Conservation (phyloP, 2,113 vertebrate species). For the Nerophis lumbriciformis region DNA sequence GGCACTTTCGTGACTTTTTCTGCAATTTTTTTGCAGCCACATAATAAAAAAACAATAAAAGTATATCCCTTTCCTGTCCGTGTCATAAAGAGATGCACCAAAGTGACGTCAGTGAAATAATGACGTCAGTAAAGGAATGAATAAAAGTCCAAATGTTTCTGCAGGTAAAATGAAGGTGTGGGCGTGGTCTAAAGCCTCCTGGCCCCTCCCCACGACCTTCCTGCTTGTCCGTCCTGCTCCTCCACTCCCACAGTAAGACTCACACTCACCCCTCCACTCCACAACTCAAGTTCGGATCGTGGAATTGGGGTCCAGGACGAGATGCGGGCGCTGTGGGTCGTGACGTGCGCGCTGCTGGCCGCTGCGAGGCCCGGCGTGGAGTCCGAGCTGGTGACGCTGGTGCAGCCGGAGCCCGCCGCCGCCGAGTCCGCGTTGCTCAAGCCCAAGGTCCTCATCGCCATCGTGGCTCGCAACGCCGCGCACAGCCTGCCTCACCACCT, state of each 20-base stretch:
- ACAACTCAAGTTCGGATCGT: not conserved
- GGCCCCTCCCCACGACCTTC: constrained; percentile 16
- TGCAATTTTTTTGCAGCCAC: no score
- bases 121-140: not conserved
- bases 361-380: constrained; percentile 31
- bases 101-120: no score
- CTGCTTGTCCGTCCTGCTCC: constrained; percentile 7
- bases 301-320: constrained; percentile 32
- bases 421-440: constrained; percentile 78
- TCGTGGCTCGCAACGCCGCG: constrained; percentile 84
- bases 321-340: constrained; percentile 56
- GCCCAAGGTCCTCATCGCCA: constrained; percentile 83
- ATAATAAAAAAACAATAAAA: no score
- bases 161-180: constrained; percentile 8
- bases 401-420: constrained; percentile 37
- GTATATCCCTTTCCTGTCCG: no score
- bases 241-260: constrained; percentile 10
- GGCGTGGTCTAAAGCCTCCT: constrained; percentile 32
- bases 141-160: not conserved
- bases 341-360: constrained; percentile 48
- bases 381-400: constrained; percentile 49
- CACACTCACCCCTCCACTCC: not conserved
- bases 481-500: constrained; percentile 83
- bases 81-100: no score
- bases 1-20: no score